phyloP scores from a whole-genome alignment of 2,888 invertebrate genomes.

The Cantharis rufa region DNA sequence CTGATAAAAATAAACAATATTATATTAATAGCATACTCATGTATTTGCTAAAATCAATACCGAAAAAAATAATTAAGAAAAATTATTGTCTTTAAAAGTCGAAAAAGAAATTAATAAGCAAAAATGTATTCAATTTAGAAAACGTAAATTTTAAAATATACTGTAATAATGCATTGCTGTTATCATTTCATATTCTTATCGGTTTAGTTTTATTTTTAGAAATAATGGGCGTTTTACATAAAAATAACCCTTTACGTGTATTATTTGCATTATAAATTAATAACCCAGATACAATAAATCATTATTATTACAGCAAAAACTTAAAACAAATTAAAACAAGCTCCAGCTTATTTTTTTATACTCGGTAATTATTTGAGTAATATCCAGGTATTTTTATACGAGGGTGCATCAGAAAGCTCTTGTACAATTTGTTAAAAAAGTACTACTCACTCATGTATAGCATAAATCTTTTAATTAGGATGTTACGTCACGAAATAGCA shows the following conservation, averaged over 20 bases:
- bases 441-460: too few relatives aligned
- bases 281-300: neutral
- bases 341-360: neutral
- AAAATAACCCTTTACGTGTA: neutral
- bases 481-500: too few relatives aligned
- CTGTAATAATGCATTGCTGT: neutral
- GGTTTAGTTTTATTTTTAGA: neutral
- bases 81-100: neutral
- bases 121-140: neutral
- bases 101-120: neutral
- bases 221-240: neutral
- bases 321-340: neutral
- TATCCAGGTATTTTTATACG: neutral
- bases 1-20: too few relatives aligned
- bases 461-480: too few relatives aligned
- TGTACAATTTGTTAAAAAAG: neutral
- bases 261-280: neutral
- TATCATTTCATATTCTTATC: neutral
- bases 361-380: neutral
- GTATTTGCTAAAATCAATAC: too few relatives aligned
- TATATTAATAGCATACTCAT: too few relatives aligned
- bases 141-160: neutral
- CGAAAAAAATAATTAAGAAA: too few relatives aligned
- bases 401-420: neutral
- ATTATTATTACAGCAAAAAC: neutral